Base-by-base conservation (phyloP, 1,140 invertebrate species). In the Drosophila bifasciata region DNA sequence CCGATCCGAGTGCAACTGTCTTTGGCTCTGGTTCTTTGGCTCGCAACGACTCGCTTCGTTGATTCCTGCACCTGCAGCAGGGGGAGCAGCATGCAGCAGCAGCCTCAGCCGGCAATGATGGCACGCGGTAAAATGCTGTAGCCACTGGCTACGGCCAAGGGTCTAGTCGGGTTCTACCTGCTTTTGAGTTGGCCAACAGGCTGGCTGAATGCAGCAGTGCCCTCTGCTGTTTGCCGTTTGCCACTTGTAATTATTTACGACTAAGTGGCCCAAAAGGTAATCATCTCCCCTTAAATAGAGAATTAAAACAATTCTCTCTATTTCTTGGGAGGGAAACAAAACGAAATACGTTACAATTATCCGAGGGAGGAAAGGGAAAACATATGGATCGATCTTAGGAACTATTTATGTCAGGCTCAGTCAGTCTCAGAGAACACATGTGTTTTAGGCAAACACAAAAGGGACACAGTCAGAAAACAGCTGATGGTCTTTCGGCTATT, bases 371-470 rank as follows among this genome's bases (percentile, higher is more conserved):
- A 39, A 49, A 73, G 44, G 19, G 45, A 56, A 53, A 50, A 69
- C 45, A 73, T 62, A 58, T 73, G 52, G 16, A 49, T 62, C 55
- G 68, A 73, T 62, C 55, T 46, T 55, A 40, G 53, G 32, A 76
- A 66, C 71, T 80, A 73, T 76, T 69, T 79, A 75, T 79, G 77
- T 79, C 77, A 79, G 76, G 77, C 77, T 80, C 76, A 79, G 41
- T 19, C 48, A 15, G n/a, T 1, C 13, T 11, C 15, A 7, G 51
- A 15, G 13, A 25, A 46, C 32, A 69, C 68, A 73, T 78, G 53
- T 63, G 58, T 57, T 51, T 56, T 9, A 2, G 21, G n/a, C 21
- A 8, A 45, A 32, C 25, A 59, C 16, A 49, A 46, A 21, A 28
- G 23, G 13, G 9, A 49, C 23, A 25, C 9, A 50, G 17, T 7